A percentile compares a stretch with the other conserved stretches of the same genome.
phyloP scores from a whole-genome alignment of 2,113 vertebrate species.

The Rhombomys opimus region DNA sequence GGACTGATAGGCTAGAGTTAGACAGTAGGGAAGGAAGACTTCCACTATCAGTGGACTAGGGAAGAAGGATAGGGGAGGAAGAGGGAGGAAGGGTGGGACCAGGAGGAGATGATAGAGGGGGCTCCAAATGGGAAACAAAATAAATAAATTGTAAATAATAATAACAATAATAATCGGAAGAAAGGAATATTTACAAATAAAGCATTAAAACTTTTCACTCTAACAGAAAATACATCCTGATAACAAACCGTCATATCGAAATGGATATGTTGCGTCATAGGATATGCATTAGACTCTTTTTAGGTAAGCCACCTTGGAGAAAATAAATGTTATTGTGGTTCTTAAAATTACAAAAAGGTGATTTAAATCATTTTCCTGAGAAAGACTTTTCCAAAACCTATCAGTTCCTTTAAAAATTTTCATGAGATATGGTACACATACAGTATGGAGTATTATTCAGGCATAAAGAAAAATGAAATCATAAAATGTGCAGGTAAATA shows the following conservation, averaged over 20 bases:
- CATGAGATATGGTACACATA: neutral
- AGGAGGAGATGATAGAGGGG: too few species aligned
- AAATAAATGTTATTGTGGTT: conserved; percentile 23
- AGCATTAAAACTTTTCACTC: conserved; percentile 50
- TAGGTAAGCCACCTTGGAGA: conserved; percentile 12
- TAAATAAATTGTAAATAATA: too few species aligned
- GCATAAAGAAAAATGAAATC: neutral
- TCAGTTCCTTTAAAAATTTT: neutral
- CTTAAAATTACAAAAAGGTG: conserved; percentile 32
- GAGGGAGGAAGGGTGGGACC: too few species aligned
- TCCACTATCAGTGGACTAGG: too few species aligned
- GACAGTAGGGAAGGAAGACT: too few species aligned
- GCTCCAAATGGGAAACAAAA: too few species aligned
- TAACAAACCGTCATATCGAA: conserved; percentile 37
- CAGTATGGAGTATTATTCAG: neutral
- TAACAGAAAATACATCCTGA: neutral
- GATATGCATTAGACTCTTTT: neutral
- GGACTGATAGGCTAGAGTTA: too few species aligned
- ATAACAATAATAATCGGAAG: too few species aligned
- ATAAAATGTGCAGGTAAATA: neutral
- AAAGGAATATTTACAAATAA: neutral
- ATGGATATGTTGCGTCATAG: neutral
- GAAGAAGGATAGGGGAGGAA: too few species aligned
- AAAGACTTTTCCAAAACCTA: neutral
- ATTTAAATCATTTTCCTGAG: conserved; percentile 16